Evolutionary conservation across 2,113 vertebrate genomes (phyloP).

Genomic region (Cyprinodon variegatus): DNA sequence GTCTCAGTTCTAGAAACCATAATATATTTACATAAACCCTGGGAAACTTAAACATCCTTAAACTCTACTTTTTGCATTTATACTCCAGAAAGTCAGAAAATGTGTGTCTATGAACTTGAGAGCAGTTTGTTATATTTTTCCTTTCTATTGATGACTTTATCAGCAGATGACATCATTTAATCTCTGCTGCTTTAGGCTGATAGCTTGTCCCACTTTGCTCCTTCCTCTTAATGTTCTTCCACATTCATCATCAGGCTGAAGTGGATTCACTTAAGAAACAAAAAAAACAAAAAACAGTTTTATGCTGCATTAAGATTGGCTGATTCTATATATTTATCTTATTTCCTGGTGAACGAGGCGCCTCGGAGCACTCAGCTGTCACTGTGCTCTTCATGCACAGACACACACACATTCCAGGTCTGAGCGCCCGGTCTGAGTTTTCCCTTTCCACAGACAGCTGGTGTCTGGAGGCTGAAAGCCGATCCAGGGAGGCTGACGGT

Average conservation of each 20-base stretch:
- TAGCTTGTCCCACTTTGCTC: background rate
- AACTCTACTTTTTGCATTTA: background rate
- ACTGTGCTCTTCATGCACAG: constrained; percentile 27
- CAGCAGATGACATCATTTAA: background rate
- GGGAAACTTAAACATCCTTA: no score
- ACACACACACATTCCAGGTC: constrained; percentile 52
- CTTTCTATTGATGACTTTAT: background rate
- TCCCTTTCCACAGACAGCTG: constrained; percentile 66
- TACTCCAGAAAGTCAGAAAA: no score
- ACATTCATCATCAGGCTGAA: no score
- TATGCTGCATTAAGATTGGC: background rate
- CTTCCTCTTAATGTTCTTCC: background rate
- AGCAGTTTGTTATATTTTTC: background rate
- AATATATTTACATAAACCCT: no score
- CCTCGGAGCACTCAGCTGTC: constrained; percentile 40
- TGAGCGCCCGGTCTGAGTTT: constrained; percentile 50
- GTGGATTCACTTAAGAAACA: background rate
- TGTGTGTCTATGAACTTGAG: background rate
- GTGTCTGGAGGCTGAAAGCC: constrained; percentile 71
- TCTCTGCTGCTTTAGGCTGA: background rate
- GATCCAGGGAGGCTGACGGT: constrained; percentile 45
- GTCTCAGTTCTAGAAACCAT: no score
- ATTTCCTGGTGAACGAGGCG: constrained; percentile 13
- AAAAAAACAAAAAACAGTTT: background rate
- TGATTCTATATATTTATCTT: constrained; percentile 5